A percentile compares a stretch with the other conserved stretches of the same genome.
phyloP scores from a whole-genome alignment of 1,140 invertebrate species.

The Ooceraea biroi region DNA sequence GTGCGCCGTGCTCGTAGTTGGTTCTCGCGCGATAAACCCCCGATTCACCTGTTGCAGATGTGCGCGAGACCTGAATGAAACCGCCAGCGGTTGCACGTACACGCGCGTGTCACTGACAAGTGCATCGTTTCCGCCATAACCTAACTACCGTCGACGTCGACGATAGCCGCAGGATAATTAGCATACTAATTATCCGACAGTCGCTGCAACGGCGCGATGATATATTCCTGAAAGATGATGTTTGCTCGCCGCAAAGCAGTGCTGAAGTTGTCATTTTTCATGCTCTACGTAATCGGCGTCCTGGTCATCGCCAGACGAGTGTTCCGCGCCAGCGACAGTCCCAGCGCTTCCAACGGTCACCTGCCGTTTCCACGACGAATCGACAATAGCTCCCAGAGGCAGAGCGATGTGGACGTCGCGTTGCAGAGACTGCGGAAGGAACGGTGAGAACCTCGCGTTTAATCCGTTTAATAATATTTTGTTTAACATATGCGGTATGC shows the following conservation, averaged over 20 bases:
- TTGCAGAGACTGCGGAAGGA: conserved; percentile 12
- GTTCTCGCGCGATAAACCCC: neutral
- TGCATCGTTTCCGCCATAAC: conserved; percentile 11
- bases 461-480: neutral
- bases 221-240: conserved; percentile 6
- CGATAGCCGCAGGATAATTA: neutral
- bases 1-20: neutral
- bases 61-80: neutral
- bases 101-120: neutral
- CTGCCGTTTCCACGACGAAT: neutral
- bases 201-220: neutral
- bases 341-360: neutral
- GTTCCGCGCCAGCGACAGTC: conserved; percentile 4
- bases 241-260: neutral
- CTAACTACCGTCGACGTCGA: neutral
- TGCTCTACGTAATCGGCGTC: conserved; percentile 21
- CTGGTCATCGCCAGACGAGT: conserved; percentile 22
- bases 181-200: neutral
- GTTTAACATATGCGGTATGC: too few relatives aligned
- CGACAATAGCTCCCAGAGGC: neutral
- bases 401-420: conserved; percentile 22
- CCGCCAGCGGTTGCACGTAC: too few relatives aligned
- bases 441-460: neutral
- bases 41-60: conserved; percentile 45
- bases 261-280: conserved; percentile 34